These are phyloP conservation scores for Rhingia rostrata DNA, from an alignment of 2,888 invertebrate species.

Conservation along the genomic window DNA sequence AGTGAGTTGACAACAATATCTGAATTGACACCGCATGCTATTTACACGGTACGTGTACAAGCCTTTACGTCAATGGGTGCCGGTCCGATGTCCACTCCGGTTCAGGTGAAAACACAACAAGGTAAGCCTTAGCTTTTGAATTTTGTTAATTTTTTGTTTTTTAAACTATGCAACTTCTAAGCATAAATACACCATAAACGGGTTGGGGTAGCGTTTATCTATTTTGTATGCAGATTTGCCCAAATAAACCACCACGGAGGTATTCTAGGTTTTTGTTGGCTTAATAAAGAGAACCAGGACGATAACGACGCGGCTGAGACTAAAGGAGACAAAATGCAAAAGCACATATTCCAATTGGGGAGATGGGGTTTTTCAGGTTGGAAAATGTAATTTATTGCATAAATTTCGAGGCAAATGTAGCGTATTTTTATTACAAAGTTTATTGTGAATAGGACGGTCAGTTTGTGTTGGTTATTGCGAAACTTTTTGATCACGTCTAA, in stretches of 20 bases:
- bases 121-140: conserved; percentile 84
- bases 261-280: background rate
- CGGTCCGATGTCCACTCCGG: conserved; percentile 96
- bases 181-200: background rate
- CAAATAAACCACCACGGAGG: background rate
- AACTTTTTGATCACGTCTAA: conserved; percentile 45
- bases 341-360: background rate
- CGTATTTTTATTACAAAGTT: conserved; percentile 26
- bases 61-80: conserved; percentile 97
- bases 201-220: conserved; percentile 8
- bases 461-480: conserved; percentile 14
- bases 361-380: background rate
- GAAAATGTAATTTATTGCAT: conserved; percentile 28
- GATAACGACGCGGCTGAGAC: background rate
- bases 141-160: conserved; percentile 25
- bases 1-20: conserved; percentile 96
- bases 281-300: conserved; percentile 4
- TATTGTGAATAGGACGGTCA: conserved; percentile 30
- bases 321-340: conserved; percentile 5
- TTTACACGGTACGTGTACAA: conserved; percentile 97
- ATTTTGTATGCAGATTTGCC: conserved; percentile 47
- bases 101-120: conserved; percentile 98
- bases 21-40: conserved; percentile 94
- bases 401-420: conserved; percentile 4
- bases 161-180: background rate